Conservation (phyloP, 2,113 vertebrate species). For the Corythaeola cristata region DNA sequence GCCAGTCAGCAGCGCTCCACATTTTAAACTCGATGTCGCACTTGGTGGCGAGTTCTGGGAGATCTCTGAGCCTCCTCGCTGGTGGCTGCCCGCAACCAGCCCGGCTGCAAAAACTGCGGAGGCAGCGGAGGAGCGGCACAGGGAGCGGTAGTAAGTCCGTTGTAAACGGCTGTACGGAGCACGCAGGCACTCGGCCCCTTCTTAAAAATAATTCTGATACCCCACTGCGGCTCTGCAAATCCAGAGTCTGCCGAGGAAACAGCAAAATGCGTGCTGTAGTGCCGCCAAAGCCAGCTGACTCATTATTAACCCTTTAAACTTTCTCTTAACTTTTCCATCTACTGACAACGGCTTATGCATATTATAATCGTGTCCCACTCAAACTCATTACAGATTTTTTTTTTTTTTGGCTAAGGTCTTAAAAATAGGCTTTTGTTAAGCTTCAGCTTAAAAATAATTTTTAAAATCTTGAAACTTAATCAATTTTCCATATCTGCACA, state of each 20-base stretch:
- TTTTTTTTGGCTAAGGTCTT: neutral
- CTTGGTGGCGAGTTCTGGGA: neutral
- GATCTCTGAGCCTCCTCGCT: neutral
- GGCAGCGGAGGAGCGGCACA: neutral
- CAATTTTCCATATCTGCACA: conserved; percentile 23
- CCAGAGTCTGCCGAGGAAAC: neutral
- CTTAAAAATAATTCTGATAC: neutral
- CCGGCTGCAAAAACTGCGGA: conserved; percentile 9
- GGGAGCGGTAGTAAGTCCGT: neutral
- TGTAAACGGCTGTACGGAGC: neutral
- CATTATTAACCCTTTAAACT: conserved; percentile 59
- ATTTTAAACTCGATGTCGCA: neutral
- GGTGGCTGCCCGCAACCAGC: neutral
- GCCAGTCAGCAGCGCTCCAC: neutral
- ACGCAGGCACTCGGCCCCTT: neutral
- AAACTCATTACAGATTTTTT: neutral
- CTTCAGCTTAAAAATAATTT: conserved; percentile 42
- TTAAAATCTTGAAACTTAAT: conserved; percentile 39
- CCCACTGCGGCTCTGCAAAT: neutral
- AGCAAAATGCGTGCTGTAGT: neutral
- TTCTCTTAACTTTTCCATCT: conserved; percentile 41
- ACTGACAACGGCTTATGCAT: conserved; percentile 43
- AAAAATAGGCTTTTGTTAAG: conserved; percentile 47
- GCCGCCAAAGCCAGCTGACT: conserved; percentile 43
- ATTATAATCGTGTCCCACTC: conserved; percentile 35